phyloP scores from a whole-genome alignment of 2,888 invertebrate genomes.

The Osedax frankpressi region DNA sequence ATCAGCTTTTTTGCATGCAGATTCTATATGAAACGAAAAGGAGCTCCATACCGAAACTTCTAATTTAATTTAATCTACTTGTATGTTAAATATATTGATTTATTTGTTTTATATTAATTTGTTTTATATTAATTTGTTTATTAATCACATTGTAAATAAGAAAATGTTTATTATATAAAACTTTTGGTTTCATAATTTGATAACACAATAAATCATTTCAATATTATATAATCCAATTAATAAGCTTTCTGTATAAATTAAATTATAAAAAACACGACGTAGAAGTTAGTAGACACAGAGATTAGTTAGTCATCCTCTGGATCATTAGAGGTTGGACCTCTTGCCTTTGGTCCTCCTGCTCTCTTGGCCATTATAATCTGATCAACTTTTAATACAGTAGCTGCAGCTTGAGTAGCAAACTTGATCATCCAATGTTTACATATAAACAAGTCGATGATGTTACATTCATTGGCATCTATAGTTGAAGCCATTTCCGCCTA shows the following conservation, averaged over 20 bases:
- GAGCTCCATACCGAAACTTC: background rate
- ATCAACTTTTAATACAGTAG: conserved; percentile 81
- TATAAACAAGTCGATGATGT: conserved; percentile 60
- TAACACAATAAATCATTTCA: no score
- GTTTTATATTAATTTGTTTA: no score
- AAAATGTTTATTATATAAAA: no score
- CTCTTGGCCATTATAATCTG: conserved; percentile 97
- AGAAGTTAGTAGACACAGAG: background rate
- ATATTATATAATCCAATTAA: no score
- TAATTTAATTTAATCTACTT: no score
- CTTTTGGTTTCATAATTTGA: no score
- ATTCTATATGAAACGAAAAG: background rate
- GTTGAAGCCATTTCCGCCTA: background rate
- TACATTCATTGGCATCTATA: conserved; percentile 60
- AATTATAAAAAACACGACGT: no score
- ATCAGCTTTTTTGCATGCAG: background rate
- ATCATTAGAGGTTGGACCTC: conserved; percentile 24
- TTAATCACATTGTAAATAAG: no score
- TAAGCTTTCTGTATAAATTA: no score
- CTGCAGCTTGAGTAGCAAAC: conserved; percentile 82
- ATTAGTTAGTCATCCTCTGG: conserved; percentile 40
- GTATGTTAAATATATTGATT: no score
- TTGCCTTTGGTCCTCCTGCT: conserved; percentile 82
- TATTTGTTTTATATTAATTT: no score
- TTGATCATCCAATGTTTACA: conserved; percentile 86